phyloP scores from a whole-genome alignment of 1,140 invertebrate genomes.

The Meloidogyne floridensis region DNA sequence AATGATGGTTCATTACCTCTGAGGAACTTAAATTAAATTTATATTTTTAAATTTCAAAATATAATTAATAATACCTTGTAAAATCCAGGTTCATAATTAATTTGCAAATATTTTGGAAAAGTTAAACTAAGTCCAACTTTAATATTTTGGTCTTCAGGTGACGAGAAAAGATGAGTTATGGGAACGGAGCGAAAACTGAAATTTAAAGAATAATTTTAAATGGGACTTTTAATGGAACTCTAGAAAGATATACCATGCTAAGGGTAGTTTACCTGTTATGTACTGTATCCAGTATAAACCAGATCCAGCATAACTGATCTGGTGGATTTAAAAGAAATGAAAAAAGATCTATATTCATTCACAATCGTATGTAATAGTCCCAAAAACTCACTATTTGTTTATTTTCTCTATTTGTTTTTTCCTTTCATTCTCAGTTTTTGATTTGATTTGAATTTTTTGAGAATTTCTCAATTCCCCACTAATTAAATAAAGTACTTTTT shows the following conservation, averaged over 20 bases:
- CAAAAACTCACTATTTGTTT: not conserved
- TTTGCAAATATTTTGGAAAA: not conserved
- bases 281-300: too few species aligned
- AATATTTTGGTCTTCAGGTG: not conserved
- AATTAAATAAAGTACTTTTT: not conserved
- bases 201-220: not conserved
- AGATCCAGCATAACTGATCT: too few species aligned
- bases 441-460: not conserved
- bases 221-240: too few species aligned
- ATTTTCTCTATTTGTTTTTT: not conserved
- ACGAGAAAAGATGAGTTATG: not conserved
- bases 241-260: too few species aligned
- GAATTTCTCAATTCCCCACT: not conserved
- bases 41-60: not conserved
- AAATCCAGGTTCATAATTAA: constrained; percentile 1
- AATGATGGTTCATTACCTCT: not conserved
- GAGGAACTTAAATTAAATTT: not conserved
- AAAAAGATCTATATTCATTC: too few species aligned
- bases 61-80: not conserved
- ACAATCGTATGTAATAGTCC: too few species aligned
- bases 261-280: too few species aligned
- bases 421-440: not conserved
- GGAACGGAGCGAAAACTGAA: not conserved
- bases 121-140: not conserved
- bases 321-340: too few species aligned